Conservation (phyloP, 1,140 invertebrate species). For the Hycleus phaleratus region DNA sequence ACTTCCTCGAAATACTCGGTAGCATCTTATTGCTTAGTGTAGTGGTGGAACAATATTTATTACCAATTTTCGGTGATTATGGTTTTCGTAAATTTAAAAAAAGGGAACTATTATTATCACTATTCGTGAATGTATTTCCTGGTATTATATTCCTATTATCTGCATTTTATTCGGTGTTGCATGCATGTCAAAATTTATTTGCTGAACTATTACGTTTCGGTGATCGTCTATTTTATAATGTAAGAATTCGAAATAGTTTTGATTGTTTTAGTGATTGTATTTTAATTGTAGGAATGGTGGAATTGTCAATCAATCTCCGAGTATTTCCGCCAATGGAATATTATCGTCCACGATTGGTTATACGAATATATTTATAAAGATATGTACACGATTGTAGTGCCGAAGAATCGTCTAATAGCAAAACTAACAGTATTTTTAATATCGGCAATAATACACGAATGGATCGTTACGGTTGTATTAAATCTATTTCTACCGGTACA, state of each 20-base stretch:
- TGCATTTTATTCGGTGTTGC: conserved; percentile 78
- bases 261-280: background rate
- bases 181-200: conserved; percentile 83
- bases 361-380: conserved; percentile 89
- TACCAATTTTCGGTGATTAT: conserved; percentile 63
- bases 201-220: conserved; percentile 81
- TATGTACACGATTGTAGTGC: conserved; percentile 51
- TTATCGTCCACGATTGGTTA: conserved; percentile 89
- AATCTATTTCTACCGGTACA: conserved; percentile 83
- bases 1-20: conserved; percentile 66
- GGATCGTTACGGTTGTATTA: conserved; percentile 68
- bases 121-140: conserved; percentile 68
- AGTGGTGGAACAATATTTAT: conserved; percentile 65
- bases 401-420: conserved; percentile 46
- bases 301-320: conserved; percentile 69
- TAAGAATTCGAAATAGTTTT: conserved; percentile 33
- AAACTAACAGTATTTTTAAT: conserved; percentile 50
- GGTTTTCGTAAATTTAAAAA: conserved; percentile 41
- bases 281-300: conserved; percentile 83
- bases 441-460: conserved; percentile 51
- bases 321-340: conserved; percentile 90
- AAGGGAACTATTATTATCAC: conserved; percentile 16
- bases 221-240: conserved; percentile 77
- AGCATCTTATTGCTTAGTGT: conserved; percentile 73
- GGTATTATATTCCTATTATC: conserved; percentile 65